Conservation (phyloP, 1,140 invertebrate genomes). For the Ceratina calcarata region DNA sequence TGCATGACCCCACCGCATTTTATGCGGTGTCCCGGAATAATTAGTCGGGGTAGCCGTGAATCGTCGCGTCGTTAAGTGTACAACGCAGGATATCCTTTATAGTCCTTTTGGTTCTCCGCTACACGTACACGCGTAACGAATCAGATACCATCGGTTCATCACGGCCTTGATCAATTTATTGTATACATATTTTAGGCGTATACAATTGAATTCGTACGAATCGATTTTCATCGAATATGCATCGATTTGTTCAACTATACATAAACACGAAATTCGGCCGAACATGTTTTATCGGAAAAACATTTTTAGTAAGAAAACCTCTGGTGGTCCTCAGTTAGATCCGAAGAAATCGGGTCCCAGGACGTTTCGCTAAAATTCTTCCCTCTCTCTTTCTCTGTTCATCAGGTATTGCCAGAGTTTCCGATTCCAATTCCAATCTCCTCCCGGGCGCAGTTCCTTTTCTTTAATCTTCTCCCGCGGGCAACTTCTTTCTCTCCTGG, state of each 20-base stretch:
- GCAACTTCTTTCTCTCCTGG: slow-evolving; percentile 62
- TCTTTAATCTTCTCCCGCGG: slow-evolving; percentile 57
- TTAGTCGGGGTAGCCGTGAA: slow-evolving; percentile 73
- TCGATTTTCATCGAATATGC: no score
- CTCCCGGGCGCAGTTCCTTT: slow-evolving; percentile 39
- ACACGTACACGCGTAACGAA: neutral
- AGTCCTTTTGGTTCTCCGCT: neutral
- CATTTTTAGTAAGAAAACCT: neutral
- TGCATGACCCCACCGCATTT: slow-evolving; percentile 52
- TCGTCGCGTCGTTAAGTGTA: slow-evolving; percentile 68
- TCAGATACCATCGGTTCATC: neutral
- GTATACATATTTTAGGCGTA: no score
- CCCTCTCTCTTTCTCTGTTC: neutral
- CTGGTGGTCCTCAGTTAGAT: slow-evolving; percentile 4
- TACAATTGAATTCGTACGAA: no score
- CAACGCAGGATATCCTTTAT: slow-evolving; percentile 73
- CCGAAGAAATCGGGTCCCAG: slow-evolving; percentile 15
- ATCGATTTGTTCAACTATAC: no score
- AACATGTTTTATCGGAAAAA: slow-evolving; percentile 14
- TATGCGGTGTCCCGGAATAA: slow-evolving; percentile 62
- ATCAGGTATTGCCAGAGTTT: slow-evolving; percentile 21
- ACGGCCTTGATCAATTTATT: no score
- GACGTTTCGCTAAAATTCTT: slow-evolving; percentile 50
- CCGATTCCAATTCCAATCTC: slow-evolving; percentile 52
- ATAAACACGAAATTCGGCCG: neutral